Evolutionary conservation across 2,113 vertebrate genomes (phyloP), one percentile per base, ranked within the genome.

Genomic region (Silurus asotus): DNA sequence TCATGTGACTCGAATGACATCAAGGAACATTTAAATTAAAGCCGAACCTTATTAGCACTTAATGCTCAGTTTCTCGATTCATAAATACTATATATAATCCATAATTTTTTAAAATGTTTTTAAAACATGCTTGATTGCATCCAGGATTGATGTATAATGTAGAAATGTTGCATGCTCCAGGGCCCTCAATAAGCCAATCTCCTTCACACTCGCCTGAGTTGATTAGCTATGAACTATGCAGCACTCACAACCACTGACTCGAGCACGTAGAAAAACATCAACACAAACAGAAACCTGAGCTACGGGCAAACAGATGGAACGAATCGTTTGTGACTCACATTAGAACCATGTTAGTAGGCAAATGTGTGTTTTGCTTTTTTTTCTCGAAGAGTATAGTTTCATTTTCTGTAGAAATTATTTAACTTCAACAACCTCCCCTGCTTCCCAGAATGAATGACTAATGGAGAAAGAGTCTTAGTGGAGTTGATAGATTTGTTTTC

Each of bases 371-470:
- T 69, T 90, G 25, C n/a, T 3, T 23, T 61, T 58, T 37, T 61
- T 61, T 88, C 58, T 25, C 84, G 79, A 89, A 88, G 10, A 45
- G 79, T 85, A 80, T 81, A 89, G 83, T 90, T 87, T 92, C 70
- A 67, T 67, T 87, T 74, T 88, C 86, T 92, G 88, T 92, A 67
- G 61, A 91, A 90, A 83, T 48, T 4, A 88, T 81, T 91, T 76
- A 90, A 80, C 59, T 9, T 53, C 37, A 78, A 19, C 45, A 56
- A 85, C 80, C 89, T 89, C 84, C 49, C 87, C 61, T 79, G 76
- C 88, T 92, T 90, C 85, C 23, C 90, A 20, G 14, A 90, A 91
- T 79, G 83, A 85, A 90, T 91, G 92, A 92, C 86, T 89, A 89
- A 92, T 59, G 8, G 49, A 83, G 76, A 88, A 86, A 84, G 87